Base-by-base conservation (phyloP, 2,113 vertebrate genomes). In the Tetraodon nigroviridis region DNA sequence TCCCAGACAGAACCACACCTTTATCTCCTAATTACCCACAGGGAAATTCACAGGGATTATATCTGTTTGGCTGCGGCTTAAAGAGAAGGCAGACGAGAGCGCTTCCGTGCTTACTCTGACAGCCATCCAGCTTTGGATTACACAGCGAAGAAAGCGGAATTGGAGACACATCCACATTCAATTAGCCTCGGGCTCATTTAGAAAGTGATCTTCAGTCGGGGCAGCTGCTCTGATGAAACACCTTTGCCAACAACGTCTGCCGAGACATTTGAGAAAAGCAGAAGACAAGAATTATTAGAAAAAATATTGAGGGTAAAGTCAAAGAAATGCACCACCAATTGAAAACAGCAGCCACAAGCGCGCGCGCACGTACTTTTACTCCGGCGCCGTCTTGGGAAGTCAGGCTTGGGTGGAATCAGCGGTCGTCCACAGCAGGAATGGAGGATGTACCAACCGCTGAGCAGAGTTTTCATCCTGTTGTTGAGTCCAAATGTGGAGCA, bases 1-100 rank as follows among this genome's bases (percentile, higher is more conserved):
- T 81, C 73, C 73, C 63, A 51, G 72, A 68, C 79, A 72, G 72
- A 54, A 67, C 72, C 81, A 75, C 72, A 75, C 79, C 79, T 78
- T 64, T 69, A 71, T 69, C 82, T 82, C 68, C 76, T 79, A 73
- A 82, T 75, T 78, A 77, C 63, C 73, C 61, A n/a, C 49, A 59
- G 78, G 73, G 74, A 86, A 82, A 83, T 41, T 73, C 40, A n/a
- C 52, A 32, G 68, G 77, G 76, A 79, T 80, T 77, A 61, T 62
- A 73, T 72, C 40, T 41, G 62, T 72, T 80, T 70, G 69, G 67
- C 32, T 58, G 55, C 54, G 79, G 75, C 40, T 80, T 69, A 74
- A 49, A 51, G 61, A 40, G 41, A 52, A 52, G 58, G 56, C 37
- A n/a, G 12, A 6, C 20, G 78, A 46, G 53, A 73, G 78, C 58